phyloP scores from a whole-genome alignment of 2,888 invertebrate species.

The Athalia cordata region DNA sequence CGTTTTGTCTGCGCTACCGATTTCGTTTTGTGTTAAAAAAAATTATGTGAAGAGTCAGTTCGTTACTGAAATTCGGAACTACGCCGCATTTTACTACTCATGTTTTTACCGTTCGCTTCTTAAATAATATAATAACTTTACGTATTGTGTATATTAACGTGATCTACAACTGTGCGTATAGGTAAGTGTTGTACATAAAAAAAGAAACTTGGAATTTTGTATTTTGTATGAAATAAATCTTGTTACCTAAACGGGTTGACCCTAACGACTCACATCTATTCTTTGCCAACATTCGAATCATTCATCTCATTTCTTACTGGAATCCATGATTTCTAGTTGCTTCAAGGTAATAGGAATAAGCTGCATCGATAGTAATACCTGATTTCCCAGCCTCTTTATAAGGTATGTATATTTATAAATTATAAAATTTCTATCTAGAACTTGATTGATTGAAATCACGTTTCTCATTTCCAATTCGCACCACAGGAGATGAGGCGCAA shows the following conservation, averaged over 20 bases:
- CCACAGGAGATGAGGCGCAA: too few species aligned
- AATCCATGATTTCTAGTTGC: neutral
- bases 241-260: neutral
- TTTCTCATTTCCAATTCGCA: too few species aligned
- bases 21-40: too few species aligned
- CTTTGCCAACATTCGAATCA: neutral
- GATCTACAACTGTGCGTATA: constrained; percentile 40
- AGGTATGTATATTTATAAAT: too few species aligned
- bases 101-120: constrained; percentile 40
- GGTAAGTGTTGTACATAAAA: constrained; percentile 47
- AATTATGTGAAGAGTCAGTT: neutral
- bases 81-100: constrained; percentile 47
- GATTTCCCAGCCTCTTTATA: too few species aligned
- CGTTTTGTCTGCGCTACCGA: neutral
- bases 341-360: too few species aligned
- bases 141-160: constrained; percentile 34
- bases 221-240: constrained; percentile 45
- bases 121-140: constrained; percentile 50
- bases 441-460: too few species aligned
- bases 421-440: too few species aligned
- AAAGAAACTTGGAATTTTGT: constrained; percentile 30
- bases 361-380: too few species aligned
- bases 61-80: constrained; percentile 31
- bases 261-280: neutral
- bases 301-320: neutral